Conservation (phyloP, 2,888 invertebrate species). For the Nephrotoma flavescens region DNA sequence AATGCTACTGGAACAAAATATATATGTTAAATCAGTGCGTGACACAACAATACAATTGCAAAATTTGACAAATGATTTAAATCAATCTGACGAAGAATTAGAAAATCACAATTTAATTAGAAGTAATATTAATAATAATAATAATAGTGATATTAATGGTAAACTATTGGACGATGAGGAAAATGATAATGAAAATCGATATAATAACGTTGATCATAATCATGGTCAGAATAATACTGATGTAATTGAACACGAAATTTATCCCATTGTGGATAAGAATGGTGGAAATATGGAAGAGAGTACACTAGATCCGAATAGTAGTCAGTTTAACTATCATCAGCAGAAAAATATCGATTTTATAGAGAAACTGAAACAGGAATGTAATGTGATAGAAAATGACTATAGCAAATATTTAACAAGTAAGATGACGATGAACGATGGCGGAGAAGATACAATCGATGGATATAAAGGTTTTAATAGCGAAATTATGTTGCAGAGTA, state of each 20-base stretch:
- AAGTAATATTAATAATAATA: slow-evolving; percentile 1
- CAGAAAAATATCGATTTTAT: neutral
- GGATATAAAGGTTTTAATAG: neutral
- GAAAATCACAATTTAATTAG: slow-evolving; percentile 2
- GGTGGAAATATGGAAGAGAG: neutral
- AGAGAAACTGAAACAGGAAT: neutral
- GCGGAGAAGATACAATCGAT: neutral
- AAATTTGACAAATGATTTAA: slow-evolving; percentile 23
- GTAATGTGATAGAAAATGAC: neutral
- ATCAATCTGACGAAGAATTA: slow-evolving; percentile 19
- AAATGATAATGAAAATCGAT: neutral
- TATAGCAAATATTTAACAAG: neutral
- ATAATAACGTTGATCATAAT: slow-evolving; percentile 6
- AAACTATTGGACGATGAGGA: neutral
- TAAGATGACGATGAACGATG: neutral
- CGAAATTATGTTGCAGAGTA: slow-evolving; percentile 19
- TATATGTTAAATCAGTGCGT: slow-evolving; percentile 18
- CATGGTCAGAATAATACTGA: slow-evolving; percentile 9
- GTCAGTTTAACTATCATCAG: neutral
- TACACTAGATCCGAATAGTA: neutral
- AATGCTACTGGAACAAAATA: slow-evolving; percentile 15
- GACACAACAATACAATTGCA: slow-evolving; percentile 22
- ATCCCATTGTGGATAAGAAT: neutral
- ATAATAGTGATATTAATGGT: slow-evolving; percentile 1
- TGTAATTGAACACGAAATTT: slow-evolving; percentile 11